A percentile compares a stretch with the other conserved stretches of the same genome.
Evolutionary conservation across 37 sponge, comb jelly and placozoan species (phyloP).

Genomic region (Theonella swinhoei): DNA sequence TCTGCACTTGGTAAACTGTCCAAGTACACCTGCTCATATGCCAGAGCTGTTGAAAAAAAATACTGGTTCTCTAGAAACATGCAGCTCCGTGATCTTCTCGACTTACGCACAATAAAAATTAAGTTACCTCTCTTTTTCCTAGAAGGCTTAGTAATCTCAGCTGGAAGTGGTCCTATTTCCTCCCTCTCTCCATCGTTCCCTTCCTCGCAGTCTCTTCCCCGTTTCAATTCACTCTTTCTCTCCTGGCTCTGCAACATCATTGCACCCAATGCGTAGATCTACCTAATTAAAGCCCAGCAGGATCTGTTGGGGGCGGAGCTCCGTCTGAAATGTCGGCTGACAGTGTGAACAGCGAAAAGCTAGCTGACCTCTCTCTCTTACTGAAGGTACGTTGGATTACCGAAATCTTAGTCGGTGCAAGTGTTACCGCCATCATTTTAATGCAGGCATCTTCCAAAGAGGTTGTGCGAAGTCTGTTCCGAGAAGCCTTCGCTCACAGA

Average conservation of each 20-base stretch:
- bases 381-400: neutral
- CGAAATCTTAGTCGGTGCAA: too few species aligned
- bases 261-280: neutral
- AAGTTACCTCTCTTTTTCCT: slow-evolving; percentile 44
- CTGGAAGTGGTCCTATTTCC: slow-evolving; percentile 59
- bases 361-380: neutral
- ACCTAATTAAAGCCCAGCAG: neutral
- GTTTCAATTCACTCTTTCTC: slow-evolving; percentile 19
- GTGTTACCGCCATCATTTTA: too few species aligned
- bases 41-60: slow-evolving; percentile 51
- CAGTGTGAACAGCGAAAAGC: too few species aligned
- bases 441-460: slow-evolving; percentile 60
- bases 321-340: too few species aligned
- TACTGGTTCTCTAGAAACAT: neutral
- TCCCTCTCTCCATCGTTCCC: slow-evolving; percentile 41
- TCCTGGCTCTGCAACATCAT: neutral
- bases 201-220: too few species aligned
- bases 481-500: slow-evolving; percentile 44
- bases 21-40: slow-evolving; percentile 74
- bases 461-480: slow-evolving; percentile 28
- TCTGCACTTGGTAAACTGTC: slow-evolving; percentile 85
- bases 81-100: neutral
- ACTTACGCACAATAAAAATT: neutral
- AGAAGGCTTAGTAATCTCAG: neutral
- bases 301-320: neutral